These are phyloP conservation scores for Eolophus roseicapilla DNA, from an alignment of 2,113 vertebrate species.

Conservation along the genomic window DNA sequence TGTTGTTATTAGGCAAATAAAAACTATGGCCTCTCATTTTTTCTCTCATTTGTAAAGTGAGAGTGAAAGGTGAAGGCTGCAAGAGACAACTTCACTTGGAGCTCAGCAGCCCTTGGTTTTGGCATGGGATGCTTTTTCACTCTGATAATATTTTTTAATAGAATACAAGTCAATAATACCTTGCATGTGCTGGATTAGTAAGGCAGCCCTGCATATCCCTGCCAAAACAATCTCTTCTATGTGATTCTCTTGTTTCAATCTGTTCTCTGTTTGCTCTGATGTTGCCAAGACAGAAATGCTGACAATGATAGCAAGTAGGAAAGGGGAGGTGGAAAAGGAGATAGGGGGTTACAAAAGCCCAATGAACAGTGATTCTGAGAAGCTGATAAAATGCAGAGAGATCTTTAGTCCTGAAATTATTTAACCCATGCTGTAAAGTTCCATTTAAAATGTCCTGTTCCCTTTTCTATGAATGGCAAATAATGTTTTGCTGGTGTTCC, in stretches of 20 bases:
- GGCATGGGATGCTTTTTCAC: background rate
- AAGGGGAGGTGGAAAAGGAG: background rate
- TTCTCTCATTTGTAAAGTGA: background rate
- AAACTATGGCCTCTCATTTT: background rate
- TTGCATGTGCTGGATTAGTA: background rate
- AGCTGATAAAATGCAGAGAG: background rate
- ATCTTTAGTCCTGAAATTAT: background rate
- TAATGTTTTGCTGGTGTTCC: background rate
- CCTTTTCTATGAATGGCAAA: background rate
- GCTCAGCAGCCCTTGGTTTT: background rate
- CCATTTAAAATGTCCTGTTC: background rate
- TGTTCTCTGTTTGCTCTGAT: background rate
- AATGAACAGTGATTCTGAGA: background rate
- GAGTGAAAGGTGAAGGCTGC: background rate
- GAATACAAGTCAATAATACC: background rate
- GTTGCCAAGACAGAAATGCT: conserved; percentile 8
- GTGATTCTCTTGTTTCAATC: conserved; percentile 27
- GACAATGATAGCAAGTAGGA: background rate
- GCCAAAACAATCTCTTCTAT: conserved; percentile 35
- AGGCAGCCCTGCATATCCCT: background rate
- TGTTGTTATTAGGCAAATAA: background rate
- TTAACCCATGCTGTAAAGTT: background rate
- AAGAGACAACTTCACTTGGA: background rate
- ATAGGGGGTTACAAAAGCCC: background rate
- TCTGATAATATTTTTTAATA: background rate